A percentile compares a stretch with the other conserved stretches of the same genome.
phyloP scores from a whole-genome alignment of 2,888 invertebrate genomes.

The Spialia ferax region DNA sequence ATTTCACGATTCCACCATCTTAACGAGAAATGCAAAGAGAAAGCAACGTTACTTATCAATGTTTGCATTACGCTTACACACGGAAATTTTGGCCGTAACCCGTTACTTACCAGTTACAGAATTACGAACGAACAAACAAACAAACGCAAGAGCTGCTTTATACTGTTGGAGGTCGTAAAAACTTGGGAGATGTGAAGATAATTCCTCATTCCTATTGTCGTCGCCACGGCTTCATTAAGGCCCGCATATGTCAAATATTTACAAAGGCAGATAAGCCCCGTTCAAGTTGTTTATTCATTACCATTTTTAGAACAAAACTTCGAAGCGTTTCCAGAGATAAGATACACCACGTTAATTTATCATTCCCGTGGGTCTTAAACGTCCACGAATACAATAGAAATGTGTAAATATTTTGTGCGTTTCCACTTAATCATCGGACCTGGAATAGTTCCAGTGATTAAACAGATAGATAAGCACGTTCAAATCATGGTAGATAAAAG shows the following conservation, averaged over 20 bases:
- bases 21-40: conserved; percentile 56
- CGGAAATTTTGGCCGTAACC: conserved; percentile 52
- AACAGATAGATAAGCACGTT: conserved; percentile 32
- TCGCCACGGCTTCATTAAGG: conserved; percentile 65
- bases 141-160: conserved; percentile 46
- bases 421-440: conserved; percentile 38
- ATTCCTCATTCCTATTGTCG: conserved; percentile 54
- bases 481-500: conserved; percentile 32
- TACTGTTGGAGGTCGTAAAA: conserved; percentile 51
- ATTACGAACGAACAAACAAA: conserved; percentile 47
- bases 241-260: conserved; percentile 75
- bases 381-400: conserved; percentile 47
- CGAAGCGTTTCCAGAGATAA: conserved; percentile 54
- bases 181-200: conserved; percentile 59
- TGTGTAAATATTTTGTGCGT: conserved; percentile 43
- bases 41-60: conserved; percentile 53
- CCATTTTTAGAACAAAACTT: conserved; percentile 56
- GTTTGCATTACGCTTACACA: conserved; percentile 55
- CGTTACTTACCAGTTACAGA: conserved; percentile 49
- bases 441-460: conserved; percentile 32
- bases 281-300: conserved; percentile 57
- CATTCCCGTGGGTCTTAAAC: conserved; percentile 47
- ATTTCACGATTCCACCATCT: conserved; percentile 48
- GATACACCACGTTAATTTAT: conserved; percentile 52
- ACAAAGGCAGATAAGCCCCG: conserved; percentile 61